Evolutionary conservation across 2,797 vertebrate genomes (phyloP).

Genomic region (Pangasius sanitwongsei): DNA sequence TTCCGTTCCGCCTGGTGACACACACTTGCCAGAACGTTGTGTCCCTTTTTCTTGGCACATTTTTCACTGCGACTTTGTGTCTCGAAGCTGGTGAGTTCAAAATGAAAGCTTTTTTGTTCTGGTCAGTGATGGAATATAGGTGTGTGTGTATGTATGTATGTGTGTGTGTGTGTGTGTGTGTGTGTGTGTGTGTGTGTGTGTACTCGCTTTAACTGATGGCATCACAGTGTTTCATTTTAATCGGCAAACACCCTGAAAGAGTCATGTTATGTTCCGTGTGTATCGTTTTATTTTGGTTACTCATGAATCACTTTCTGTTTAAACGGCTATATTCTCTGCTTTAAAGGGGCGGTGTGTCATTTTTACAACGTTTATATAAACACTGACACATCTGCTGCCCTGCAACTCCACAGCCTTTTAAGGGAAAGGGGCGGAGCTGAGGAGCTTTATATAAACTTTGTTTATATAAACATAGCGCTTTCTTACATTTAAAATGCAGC

Average conservation of each 20-base stretch:
- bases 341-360: background rate
- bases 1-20: slow-evolving; percentile 57
- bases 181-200: background rate
- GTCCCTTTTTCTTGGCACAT: slow-evolving; percentile 52
- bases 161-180: background rate
- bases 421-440: background rate
- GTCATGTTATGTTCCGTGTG: background rate
- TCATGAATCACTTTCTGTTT: background rate
- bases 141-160: too few species aligned
- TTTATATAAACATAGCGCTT: background rate
- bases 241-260: background rate
- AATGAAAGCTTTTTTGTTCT: background rate
- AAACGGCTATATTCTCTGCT: background rate
- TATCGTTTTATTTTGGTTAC: background rate
- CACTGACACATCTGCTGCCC: background rate
- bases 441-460: background rate
- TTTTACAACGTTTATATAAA: background rate
- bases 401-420: background rate
- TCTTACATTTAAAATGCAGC: background rate
- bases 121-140: background rate
- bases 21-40: slow-evolving; percentile 45
- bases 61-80: background rate
- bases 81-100: background rate
- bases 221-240: background rate
- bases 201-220: background rate